Evolutionary conservation across 2,113 vertebrate species (phyloP), one percentile per base, ranked within the genome.

Genomic region (Heterotis niloticus): DNA sequence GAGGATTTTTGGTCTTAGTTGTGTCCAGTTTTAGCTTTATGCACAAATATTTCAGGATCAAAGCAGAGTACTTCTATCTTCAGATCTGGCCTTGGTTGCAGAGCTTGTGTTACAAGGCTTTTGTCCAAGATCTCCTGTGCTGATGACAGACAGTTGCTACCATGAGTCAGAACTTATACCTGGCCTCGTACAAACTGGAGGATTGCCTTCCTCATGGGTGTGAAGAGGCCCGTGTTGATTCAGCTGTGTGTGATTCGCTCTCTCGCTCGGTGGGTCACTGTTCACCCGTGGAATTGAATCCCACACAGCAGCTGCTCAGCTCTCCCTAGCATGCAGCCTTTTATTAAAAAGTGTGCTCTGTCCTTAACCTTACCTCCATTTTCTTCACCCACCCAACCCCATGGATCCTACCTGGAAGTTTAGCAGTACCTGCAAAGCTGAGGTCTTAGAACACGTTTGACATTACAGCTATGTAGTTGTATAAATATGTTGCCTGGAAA

Each of bases 301-400:
- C 34, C 69, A 72, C 34, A 72, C 51, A 72, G 18, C 69, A 72
- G 34, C 44, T 72, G 34, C 11, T 52, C 69, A 72, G 23, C 34
- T 51, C 44, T 34, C 69, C 1, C 5, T 51, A 12, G 69, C 12
- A 34, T 71, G 18, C 52, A 51, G 68, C 18, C 10, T 72, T 72
- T 72, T 72, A 72, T 51, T 44, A 71, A 44, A 44, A 52, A 29
- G 18, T 70, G 68, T 34, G 34, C 9, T 72, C 20, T 5, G n/a
- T 12, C 16, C 23, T 51, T 34, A 72, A 20, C 34, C 7, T 44
- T 44, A 44, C 7, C 34, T 44, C 34, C 34, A 4, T 44, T 7
- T 44, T 44, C 34, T 44, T 4, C 34, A 44, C 34, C 34, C 34
- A 44, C 34, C 34, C 7, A 44, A 4, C 34, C 34, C 34, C 2